phyloP scores from a whole-genome alignment of 2,888 invertebrate genomes.

The Phytoseiulus persimilis region DNA sequence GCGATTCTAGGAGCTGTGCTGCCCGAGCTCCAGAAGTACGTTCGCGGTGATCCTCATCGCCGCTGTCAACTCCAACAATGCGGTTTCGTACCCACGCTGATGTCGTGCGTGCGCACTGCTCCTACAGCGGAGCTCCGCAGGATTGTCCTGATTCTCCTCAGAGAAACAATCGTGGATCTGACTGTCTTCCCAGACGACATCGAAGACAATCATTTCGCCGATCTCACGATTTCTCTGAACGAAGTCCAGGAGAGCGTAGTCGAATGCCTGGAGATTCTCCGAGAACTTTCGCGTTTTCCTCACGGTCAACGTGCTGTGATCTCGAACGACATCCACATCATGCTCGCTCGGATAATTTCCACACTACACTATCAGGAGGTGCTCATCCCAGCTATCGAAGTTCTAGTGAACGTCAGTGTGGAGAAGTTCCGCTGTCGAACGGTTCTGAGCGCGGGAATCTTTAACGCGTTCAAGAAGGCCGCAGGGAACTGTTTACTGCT shows the following conservation, averaged over 20 bases:
- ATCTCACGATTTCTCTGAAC: not conserved
- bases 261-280: constrained; percentile 9
- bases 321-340: not conserved
- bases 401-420: not conserved
- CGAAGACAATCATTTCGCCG: not conserved
- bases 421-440: not conserved
- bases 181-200: not conserved
- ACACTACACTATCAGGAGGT: not conserved
- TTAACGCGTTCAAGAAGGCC: constrained; percentile 9
- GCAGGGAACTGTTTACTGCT: not conserved
- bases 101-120: constrained; percentile 21
- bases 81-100: constrained; percentile 9
- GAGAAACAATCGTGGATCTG: not conserved
- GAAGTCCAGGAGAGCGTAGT: not conserved
- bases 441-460: not conserved
- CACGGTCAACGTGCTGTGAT: not conserved
- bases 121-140: not conserved
- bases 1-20: not conserved
- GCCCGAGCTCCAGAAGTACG: not conserved
- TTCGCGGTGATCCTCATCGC: not conserved
- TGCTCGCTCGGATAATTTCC: not conserved
- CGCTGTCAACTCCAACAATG: constrained; percentile 13
- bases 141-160: not conserved
- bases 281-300: not conserved
- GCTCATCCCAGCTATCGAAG: not conserved